Evolutionary conservation across 2,888 invertebrate species (phyloP).

Genomic region (Netelia fuscicornis): DNA sequence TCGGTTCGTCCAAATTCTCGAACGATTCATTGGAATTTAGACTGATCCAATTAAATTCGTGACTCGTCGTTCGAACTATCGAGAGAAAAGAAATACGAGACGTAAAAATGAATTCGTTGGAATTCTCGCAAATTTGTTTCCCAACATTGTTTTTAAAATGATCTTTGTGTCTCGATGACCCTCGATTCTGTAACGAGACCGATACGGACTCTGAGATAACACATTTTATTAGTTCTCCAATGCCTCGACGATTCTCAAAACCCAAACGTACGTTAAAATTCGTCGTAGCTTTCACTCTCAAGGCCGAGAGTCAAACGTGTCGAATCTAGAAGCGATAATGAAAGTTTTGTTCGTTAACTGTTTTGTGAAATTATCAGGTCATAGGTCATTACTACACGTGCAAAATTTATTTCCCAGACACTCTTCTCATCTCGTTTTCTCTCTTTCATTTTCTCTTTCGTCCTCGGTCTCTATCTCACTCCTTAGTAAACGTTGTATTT

Average conservation of each 20-base stretch:
- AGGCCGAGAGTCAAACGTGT: not conserved
- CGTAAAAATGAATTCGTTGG: not conserved
- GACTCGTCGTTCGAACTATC: not conserved
- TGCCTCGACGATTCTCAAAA: not conserved
- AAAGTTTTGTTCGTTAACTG: constrained; percentile 1
- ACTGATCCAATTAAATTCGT: not conserved
- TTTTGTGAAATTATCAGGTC: constrained; percentile 17
- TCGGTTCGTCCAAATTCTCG: too few relatives aligned
- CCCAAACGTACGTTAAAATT: not conserved
- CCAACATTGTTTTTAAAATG: not conserved
- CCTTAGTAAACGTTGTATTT: too few relatives aligned
- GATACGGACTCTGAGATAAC: not conserved
- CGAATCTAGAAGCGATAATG: too few relatives aligned
- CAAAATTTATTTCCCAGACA: not conserved
- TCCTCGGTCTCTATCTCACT: too few relatives aligned
- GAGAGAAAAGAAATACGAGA: not conserved
- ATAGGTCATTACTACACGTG: constrained; percentile 21
- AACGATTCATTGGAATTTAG: not conserved
- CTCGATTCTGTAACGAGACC: not conserved
- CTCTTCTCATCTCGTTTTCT: not conserved
- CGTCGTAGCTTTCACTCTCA: not conserved
- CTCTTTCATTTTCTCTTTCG: not conserved
- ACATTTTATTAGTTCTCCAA: not conserved
- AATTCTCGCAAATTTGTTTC: not conserved
- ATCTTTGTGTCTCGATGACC: not conserved